Evolutionary conservation across 2,113 vertebrate species (phyloP).

Genomic region (Saccopteryx bilineata): DNA sequence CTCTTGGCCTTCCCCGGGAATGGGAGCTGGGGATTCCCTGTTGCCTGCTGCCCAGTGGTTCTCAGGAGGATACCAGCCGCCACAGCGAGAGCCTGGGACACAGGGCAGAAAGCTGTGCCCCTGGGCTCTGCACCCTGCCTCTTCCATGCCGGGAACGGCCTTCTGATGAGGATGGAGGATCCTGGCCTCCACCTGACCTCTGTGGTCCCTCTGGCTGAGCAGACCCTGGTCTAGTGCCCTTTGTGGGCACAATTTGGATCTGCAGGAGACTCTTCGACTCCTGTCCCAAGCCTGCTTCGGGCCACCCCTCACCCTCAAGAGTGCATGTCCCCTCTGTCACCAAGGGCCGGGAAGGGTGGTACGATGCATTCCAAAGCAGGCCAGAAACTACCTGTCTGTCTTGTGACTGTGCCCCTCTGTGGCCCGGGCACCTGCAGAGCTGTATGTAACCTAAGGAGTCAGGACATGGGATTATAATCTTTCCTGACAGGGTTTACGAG

Average conservation of each 20-base stretch:
- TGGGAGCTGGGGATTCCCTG: background rate
- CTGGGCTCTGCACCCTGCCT: fast-evolving
- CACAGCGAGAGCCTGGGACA: background rate
- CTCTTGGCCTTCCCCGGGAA: background rate
- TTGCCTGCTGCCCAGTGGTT: too few relatives aligned
- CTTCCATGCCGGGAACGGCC: background rate
- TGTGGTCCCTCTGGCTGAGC: background rate
- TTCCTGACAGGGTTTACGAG: background rate
- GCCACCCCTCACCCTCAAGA: background rate
- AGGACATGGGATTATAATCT: background rate
- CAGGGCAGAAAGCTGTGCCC: background rate
- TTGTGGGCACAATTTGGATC: background rate
- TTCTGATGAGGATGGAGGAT: background rate
- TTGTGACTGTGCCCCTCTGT: too few relatives aligned
- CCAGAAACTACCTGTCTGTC: background rate
- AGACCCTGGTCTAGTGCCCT: background rate
- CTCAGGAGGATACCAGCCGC: background rate
- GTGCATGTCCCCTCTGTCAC: fast-evolving
- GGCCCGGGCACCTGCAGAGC: background rate
- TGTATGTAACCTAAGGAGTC: background rate
- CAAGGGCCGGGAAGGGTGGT: fast-evolving
- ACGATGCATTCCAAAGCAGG: background rate
- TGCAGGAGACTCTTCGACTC: background rate
- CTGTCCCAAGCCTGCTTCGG: too few relatives aligned
- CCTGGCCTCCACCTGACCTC: background rate